Percentiles rank a stretch among this genome's conserved stretches.
These are phyloP conservation scores for Julus scandinavius DNA, from an alignment of 2,888 invertebrate genomes.

Conservation along the genomic window DNA sequence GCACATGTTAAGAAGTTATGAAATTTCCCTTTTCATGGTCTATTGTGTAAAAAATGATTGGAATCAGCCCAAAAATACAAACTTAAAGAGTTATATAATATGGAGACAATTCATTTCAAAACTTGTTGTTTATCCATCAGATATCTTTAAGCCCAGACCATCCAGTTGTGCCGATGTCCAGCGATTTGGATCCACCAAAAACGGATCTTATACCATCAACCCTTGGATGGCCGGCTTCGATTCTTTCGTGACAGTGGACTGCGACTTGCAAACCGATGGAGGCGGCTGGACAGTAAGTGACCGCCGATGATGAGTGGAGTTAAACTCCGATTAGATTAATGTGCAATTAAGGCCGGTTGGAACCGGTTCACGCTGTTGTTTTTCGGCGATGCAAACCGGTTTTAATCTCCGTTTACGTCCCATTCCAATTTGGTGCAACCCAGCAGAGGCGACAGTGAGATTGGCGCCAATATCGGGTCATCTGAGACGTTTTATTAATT, in stretches of 20 bases:
- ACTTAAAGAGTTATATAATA: no score
- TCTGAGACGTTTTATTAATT: not conserved
- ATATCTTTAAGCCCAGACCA: slow-evolving; percentile 37
- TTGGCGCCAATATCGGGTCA: slow-evolving; percentile 5
- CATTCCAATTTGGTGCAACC: not conserved
- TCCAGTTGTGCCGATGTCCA: slow-evolving; percentile 54
- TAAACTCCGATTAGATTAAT: not conserved
- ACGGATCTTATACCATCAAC: slow-evolving; percentile 49
- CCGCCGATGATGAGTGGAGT: not conserved
- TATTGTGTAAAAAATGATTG: no score
- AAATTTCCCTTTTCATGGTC: no score
- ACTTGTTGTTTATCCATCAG: slow-evolving; percentile 36
- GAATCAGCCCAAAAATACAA: no score
- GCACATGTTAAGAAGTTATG: no score
- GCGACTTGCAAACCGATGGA: slow-evolving; percentile 58
- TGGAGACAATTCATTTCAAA: not conserved
- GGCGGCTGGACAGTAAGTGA: slow-evolving; percentile 59
- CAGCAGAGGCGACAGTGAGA: not conserved
- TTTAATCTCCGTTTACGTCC: not conserved
- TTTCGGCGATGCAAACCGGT: not conserved
- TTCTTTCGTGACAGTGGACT: slow-evolving; percentile 56
- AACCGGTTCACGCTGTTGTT: not conserved
- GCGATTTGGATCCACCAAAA: slow-evolving; percentile 15
- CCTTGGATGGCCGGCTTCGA: slow-evolving; percentile 53
- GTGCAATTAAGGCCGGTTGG: not conserved